Percentiles rank a stretch among this genome's conserved stretches.
These are phyloP conservation scores for Calycopis cecrops DNA, from an alignment of 1,140 invertebrate genomes.

Conservation along the genomic window DNA sequence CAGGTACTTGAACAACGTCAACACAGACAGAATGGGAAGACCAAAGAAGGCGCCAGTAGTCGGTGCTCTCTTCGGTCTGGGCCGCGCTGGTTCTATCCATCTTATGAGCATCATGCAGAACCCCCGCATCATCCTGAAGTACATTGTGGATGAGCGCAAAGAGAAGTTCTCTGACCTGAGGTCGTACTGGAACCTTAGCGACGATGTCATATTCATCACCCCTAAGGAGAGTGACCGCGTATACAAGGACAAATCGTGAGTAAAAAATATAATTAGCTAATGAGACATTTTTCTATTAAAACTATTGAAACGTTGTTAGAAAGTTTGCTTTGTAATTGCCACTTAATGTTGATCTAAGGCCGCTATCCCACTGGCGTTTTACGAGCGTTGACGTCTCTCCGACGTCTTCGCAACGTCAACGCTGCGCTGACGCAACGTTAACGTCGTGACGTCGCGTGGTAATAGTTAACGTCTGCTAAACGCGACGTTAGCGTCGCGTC, in stretches of 20 bases:
- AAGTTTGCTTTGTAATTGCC: too few species aligned
- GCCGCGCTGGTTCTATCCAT: constrained; percentile 79
- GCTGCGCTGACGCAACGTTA: too few species aligned
- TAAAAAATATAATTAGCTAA: constrained; percentile 13
- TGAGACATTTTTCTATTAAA: constrained; percentile 6
- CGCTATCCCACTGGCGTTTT: too few species aligned
- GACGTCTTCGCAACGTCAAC: too few species aligned
- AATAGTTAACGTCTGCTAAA: too few species aligned
- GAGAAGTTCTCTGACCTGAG: constrained; percentile 68
- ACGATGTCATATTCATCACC: constrained; percentile 67
- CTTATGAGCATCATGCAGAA: constrained; percentile 74
- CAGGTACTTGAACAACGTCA: constrained; percentile 5
- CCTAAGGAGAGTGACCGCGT: constrained; percentile 73
- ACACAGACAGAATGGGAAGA: background rate
- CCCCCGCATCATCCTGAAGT: constrained; percentile 73
- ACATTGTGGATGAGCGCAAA: constrained; percentile 77
- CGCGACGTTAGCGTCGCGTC: too few species aligned
- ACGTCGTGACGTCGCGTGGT: too few species aligned
- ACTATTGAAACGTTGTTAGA: too few species aligned
- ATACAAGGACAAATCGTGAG: constrained; percentile 76
- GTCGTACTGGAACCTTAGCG: constrained; percentile 69
- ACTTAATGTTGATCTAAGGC: too few species aligned
- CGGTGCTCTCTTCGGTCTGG: constrained; percentile 78
- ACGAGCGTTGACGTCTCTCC: too few species aligned
- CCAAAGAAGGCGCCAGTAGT: constrained; percentile 44